Evolutionary conservation across 2,797 vertebrate genomes (phyloP), one percentile per base, ranked within the genome.

Genomic region (Danio kyathit): DNA sequence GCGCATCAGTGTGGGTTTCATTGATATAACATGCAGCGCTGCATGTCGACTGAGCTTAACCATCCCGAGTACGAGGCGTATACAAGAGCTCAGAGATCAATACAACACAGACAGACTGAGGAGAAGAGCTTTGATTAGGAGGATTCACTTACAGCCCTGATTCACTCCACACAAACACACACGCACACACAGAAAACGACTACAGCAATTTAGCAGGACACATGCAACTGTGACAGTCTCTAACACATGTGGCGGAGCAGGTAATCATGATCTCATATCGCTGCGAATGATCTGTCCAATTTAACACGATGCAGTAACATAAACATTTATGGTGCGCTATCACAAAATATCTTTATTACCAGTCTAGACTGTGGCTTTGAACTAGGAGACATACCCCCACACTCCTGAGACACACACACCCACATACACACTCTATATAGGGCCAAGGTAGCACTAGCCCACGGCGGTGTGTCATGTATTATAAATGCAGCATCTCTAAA

Each of bases 121-220:
- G 54, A 82, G 79, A 82, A 77, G 38, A 75, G 82, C 80, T 82
- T 86, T 82, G 80, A 84, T 86, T 84, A 84, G 82, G 63, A 78
- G 73, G 76, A 84, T 86, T 79, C 80, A 66, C 76, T 84, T 82
- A 84, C 85, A 86, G 57, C 74, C 82, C 57, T 71, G 80, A 82
- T 86, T 80, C 69, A 82, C 67, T 82, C 49, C 10, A 52, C 63
- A 65, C 66, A 29, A 69, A 75, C 71, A 29, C 29, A 29, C 29
- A 29, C 29, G 29, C 29, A 76, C 73, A 67, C 80, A 41, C 38
- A 63, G 61, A 74, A 79, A 77, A 49, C 71, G 5, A 78, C 69
- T 54, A 48, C 38, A n/a, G 40, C 71, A 63, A 78, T 69, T 74
- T 79, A 52, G 74, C 48, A 63, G 13, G 69, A 80, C 76, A 67